Evolutionary conservation across 1,140 invertebrate genomes (phyloP).

Genomic region (Agrypnia vestita): DNA sequence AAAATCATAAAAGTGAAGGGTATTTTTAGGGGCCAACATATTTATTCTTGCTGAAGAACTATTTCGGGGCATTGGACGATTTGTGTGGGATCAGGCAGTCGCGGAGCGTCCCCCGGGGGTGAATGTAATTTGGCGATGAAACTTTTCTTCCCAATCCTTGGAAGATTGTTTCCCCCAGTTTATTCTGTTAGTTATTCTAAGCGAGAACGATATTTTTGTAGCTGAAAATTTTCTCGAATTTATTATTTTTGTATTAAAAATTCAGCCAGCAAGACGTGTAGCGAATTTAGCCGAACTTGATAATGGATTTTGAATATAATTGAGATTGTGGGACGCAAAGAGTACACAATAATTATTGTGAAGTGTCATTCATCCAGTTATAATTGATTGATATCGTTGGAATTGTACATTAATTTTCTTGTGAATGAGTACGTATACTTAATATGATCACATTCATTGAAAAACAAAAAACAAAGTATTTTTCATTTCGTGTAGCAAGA

Average conservation of each 20-base stretch:
- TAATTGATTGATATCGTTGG: no score
- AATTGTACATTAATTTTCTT: no score
- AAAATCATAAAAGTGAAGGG: no score
- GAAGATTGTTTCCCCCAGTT: slow-evolving; percentile 26
- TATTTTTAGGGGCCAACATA: no score
- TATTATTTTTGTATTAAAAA: slow-evolving; percentile 49
- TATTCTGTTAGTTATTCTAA: slow-evolving; percentile 40
- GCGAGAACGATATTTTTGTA: slow-evolving; percentile 32
- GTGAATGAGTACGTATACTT: no score
- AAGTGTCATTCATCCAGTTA: background rate
- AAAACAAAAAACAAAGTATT: no score
- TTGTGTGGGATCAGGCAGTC: slow-evolving; percentile 46
- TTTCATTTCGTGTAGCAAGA: no score
- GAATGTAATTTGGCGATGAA: slow-evolving; percentile 49
- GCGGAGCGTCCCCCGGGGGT: slow-evolving; percentile 40
- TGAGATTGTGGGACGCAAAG: background rate
- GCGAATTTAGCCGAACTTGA: background rate
- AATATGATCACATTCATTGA: no score
- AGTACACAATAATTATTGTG: background rate
- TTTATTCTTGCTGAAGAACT: background rate
- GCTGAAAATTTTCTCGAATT: background rate
- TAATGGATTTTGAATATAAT: slow-evolving; percentile 4
- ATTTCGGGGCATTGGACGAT: slow-evolving; percentile 7
- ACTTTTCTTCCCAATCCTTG: slow-evolving; percentile 39
- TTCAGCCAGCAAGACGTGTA: slow-evolving; percentile 30